A percentile compares a stretch with the other conserved stretches of the same genome.
Conservation (phyloP, 2,888 invertebrate genomes). For the Drosophila sordidula region DNA sequence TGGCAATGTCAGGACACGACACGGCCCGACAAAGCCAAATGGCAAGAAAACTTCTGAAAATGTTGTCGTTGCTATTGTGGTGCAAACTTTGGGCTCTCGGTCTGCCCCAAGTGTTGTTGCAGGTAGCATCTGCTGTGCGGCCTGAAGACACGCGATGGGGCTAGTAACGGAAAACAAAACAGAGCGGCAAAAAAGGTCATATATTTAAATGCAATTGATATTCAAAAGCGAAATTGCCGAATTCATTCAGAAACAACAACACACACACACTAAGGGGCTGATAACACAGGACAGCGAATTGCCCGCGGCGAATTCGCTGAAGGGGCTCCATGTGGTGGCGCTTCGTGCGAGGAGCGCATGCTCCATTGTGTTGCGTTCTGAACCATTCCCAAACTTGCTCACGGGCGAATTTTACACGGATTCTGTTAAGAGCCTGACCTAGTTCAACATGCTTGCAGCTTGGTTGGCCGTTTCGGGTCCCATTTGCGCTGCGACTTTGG, state of each 20-base stretch:
- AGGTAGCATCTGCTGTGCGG: constrained; percentile 57
- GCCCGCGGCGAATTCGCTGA: constrained; percentile 47
- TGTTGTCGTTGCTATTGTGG: constrained; percentile 27
- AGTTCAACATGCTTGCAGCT: constrained; percentile 57
- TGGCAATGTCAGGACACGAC: constrained; percentile 76
- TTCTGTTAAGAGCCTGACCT: constrained; percentile 58
- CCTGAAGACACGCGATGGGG: constrained; percentile 64
- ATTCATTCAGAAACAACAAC: constrained; percentile 42
- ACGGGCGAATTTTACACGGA: too few relatives aligned
- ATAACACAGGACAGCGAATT: constrained; percentile 48
- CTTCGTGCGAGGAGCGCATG: constrained; percentile 57
- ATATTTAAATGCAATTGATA: constrained; percentile 78
- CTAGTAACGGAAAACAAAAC: constrained; percentile 21
- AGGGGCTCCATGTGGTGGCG: constrained; percentile 36
- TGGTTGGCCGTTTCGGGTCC: constrained; percentile 17
- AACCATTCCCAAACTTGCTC: neutral
- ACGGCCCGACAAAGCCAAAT: constrained; percentile 61
- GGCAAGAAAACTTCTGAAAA: constrained; percentile 51
- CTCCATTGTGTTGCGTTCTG: constrained; percentile 40
- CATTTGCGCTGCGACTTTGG: constrained; percentile 17
- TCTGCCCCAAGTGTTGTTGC: constrained; percentile 19
- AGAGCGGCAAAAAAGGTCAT: constrained; percentile 51
- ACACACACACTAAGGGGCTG: constrained; percentile 13
- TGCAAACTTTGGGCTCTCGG: constrained; percentile 7
- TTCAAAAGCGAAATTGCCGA: constrained; percentile 77